Evolutionary conservation across 2,797 vertebrate genomes (phyloP), one percentile per base, ranked within the genome.

Genomic region (Ambastaia sidthimunki): DNA sequence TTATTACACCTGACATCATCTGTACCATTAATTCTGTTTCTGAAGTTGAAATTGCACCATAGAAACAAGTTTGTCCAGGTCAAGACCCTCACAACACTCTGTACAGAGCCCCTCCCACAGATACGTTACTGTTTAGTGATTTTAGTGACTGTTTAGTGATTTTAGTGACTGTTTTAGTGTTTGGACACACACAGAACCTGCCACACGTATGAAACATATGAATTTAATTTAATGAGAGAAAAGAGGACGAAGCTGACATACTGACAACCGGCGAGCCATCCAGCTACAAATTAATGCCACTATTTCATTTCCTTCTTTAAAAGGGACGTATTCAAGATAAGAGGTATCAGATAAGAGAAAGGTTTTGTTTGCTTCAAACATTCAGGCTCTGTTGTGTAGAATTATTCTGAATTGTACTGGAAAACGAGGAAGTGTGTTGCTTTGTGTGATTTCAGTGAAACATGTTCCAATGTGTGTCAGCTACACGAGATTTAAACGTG

Each of bases 291-390:
- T 83, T 83, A 88, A 86, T 80, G 84, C 84, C 84, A 86, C 78
- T 76, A 80, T 88, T 87, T 84, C 85, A 88, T 86, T 85, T 82
- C 82, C 70, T 90, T 89, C 90, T 91, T 92, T 87, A 90, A 92
- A 90, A 90, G 88, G 85, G 85, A 89, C 88, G 92, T 85, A 86
- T 78, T 78, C 57, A 78, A 71, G 62, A 71, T 52, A 41, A 88
- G 86, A 89, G 87, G 92, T 92, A 93, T 92, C 90, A 91, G 92
- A 93, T 94, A 89, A 87, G 87, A 87, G 82, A 74, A 86, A 81
- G 92, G 83, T 89, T 93, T 93, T 92, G 93, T 93, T 92, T 92
- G 90, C 89, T 87, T 89, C 85, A 83, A 86, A 87, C 90, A 91
- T 92, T 93, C 89, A 89, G 79, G 85, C 89, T 85, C 90, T 92